Evolutionary conservation across 2,113 vertebrate genomes (phyloP), one percentile per base, ranked within the genome.

Genomic region (Atractosteus spatula): DNA sequence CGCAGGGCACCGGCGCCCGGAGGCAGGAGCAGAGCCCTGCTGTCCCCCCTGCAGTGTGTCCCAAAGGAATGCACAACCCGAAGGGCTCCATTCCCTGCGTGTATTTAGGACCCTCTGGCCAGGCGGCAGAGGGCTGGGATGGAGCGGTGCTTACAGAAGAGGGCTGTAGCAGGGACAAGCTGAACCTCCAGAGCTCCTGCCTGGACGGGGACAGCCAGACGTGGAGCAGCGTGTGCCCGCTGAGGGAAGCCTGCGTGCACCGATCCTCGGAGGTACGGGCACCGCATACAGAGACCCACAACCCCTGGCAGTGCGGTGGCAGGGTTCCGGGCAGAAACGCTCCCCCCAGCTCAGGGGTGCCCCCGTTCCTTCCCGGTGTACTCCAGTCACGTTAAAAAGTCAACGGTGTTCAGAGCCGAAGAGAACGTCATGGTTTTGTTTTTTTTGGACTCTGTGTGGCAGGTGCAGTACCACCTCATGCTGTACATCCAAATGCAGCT

Each of bases 401-500:
- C 29, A 8, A 59, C 55, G 41, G 51, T 54, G 17, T 4, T 14
- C 5, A 17, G 12, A 61, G 41, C 62, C 13, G 41, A 43, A 44
- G 29, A 29, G 14, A 3, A 29, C 42, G 0, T 12, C 45, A n/a
- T 68, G 16, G 16, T 54, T 62, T 16, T 68, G 16, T 13, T 54
- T 62, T 16, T 51, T n/a, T 42, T 3, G 47, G 13, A 3, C 63
- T 76, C 78, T 72, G 41, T 64, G 82, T 56, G 41, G 17, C 79
- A 98, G 97, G 92, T 91, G 29, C 91, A 94, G 69, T 96, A 95
- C 88, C 90, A 86, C 77, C 87, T 99, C 75, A 94, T 98, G 96
- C 93, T 99, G 76, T 94, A 96, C 76, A 98, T 99, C 71, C 97
- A 99, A 82, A 99, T 99, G 97, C 97, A 99, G 73, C 83, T 99